Evolutionary conservation across 35 echinoderm and acorn worm species (phyloP).

Genomic region (Patiria miniata): DNA sequence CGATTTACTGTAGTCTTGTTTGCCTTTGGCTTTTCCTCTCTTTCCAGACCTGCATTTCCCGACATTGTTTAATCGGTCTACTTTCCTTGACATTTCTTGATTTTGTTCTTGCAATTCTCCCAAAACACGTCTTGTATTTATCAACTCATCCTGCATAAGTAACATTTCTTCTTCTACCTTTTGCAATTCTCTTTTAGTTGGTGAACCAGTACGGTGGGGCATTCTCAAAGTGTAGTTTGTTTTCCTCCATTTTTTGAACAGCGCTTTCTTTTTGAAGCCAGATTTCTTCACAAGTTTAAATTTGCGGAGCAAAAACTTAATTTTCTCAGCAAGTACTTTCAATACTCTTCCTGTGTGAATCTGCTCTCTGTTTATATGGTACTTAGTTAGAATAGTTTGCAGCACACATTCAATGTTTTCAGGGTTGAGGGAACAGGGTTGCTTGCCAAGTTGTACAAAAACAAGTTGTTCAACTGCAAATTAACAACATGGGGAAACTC

Average conservation of each 20-base stretch:
- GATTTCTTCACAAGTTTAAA: neutral
- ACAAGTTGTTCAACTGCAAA: constrained; percentile 31
- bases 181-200: constrained; percentile 45
- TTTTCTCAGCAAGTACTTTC: constrained; percentile 8
- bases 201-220: constrained; percentile 28
- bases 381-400: constrained; percentile 34
- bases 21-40: constrained; percentile 45
- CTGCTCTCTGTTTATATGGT: constrained; percentile 21
- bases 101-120: constrained; percentile 31
- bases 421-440: constrained; percentile 10
- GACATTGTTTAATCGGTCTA: constrained; percentile 52
- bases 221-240: constrained; percentile 31
- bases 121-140: constrained; percentile 4
- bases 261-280: constrained; percentile 9
- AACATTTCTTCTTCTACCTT: constrained; percentile 39
- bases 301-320: neutral
- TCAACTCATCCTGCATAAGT: constrained; percentile 41
- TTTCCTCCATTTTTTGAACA: constrained; percentile 38
- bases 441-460: constrained; percentile 41
- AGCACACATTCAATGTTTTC: constrained; percentile 46
- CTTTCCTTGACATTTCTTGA: constrained; percentile 28
- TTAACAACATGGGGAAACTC: constrained; percentile 36
- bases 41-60: constrained; percentile 35
- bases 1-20: constrained; percentile 47
- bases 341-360: constrained; percentile 9